Conservation (phyloP, 2,113 vertebrate species). For the Equus przewalskii region DNA sequence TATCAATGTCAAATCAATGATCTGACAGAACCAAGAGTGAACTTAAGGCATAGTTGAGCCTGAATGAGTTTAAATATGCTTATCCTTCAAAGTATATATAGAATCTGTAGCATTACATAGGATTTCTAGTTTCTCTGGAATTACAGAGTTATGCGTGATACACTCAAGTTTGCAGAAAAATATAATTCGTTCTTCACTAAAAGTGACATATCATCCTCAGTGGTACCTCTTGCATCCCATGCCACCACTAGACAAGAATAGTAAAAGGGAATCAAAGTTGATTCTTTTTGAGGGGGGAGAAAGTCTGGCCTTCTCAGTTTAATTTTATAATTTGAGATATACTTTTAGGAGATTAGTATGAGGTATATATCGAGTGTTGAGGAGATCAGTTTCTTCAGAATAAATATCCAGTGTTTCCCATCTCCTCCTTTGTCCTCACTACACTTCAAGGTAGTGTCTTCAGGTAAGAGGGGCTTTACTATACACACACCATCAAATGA, state of each 20-base stretch:
- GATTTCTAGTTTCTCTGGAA: not conserved
- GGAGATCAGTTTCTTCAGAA: not conserved
- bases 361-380: not conserved
- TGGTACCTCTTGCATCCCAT: not conserved
- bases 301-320: not conserved
- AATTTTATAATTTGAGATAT: not conserved
- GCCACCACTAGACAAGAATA: not conserved
- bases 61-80: not conserved
- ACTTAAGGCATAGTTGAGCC: not conserved
- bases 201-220: not conserved
- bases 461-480: not conserved
- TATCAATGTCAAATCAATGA: conserved; percentile 81
- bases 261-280: not conserved
- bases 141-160: not conserved
- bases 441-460: not conserved
- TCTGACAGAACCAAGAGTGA: conserved; percentile 79
- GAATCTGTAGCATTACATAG: not conserved
- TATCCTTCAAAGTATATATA: not conserved
- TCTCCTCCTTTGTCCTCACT: not conserved
- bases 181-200: not conserved
- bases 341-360: not conserved
- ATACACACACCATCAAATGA: not conserved
- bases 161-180: not conserved
- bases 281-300: rapidly evolving
- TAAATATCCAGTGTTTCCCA: not conserved